These are phyloP conservation scores for Stichodactyla helianthus DNA, from an alignment of 64 coral and sea anemone genomes.

Conservation along the genomic window DNA sequence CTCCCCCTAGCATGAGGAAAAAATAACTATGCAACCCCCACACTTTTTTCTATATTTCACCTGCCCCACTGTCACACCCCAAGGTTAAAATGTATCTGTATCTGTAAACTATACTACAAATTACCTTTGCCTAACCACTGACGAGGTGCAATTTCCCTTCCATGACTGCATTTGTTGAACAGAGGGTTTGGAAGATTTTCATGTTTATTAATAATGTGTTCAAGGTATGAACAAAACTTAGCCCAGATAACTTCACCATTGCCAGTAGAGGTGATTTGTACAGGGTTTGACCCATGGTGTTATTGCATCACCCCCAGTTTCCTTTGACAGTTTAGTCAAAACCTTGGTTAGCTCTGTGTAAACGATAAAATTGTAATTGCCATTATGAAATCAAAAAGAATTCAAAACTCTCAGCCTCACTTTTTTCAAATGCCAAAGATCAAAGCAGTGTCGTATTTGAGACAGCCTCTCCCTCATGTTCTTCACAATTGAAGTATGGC, in stretches of 20 bases:
- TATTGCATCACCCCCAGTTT: conserved; percentile 24
- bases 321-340: conserved; percentile 35
- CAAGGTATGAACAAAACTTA: conserved; percentile 54
- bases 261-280: conserved; percentile 63
- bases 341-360: conserved; percentile 44
- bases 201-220: conserved; percentile 58
- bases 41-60: no score
- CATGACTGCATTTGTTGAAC: conserved; percentile 58
- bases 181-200: conserved; percentile 35
- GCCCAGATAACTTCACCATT: conserved; percentile 62
- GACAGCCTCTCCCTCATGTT: neutral
- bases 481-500: conserved; percentile 13
- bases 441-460: conserved; percentile 27
- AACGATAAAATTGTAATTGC: neutral
- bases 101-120: neutral
- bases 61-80: no score
- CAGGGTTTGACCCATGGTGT: conserved; percentile 52
- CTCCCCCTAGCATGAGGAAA: no score
- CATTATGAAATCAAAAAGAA: neutral
- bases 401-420: neutral
- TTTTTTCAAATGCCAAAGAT: conserved; percentile 43
- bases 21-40: no score
- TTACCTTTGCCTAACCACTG: conserved; percentile 36
- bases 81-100: no score
- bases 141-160: conserved; percentile 28